phyloP scores from a whole-genome alignment of 2,113 vertebrate species.

The Oxyura jamaicensis region DNA sequence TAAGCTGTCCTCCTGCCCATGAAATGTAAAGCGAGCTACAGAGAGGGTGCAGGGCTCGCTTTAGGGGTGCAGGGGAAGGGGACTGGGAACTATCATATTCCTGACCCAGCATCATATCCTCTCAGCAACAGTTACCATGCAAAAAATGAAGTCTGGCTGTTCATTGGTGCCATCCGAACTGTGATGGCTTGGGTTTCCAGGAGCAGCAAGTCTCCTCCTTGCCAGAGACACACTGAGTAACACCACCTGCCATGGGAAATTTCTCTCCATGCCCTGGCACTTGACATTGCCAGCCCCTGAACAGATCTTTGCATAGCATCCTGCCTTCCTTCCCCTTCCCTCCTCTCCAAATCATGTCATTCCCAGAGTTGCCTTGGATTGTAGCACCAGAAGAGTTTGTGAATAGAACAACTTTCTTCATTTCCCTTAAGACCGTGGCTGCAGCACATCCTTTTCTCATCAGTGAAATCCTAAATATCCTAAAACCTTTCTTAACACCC shows the following conservation, averaged over 20 bases:
- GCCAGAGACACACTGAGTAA: slow-evolving; percentile 43
- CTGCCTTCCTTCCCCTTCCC: not conserved
- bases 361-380: not conserved
- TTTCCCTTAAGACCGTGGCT: not conserved
- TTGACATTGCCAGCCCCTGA: not conserved
- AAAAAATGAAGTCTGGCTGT: not conserved
- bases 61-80: not conserved
- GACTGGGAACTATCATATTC: not conserved
- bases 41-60: not conserved
- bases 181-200: slow-evolving; percentile 6
- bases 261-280: slow-evolving; percentile 42
- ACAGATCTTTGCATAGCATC: not conserved
- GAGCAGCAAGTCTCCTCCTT: not conserved
- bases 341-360: not conserved
- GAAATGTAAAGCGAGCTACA: not conserved
- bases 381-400: not conserved
- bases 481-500: not conserved
- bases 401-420: not conserved
- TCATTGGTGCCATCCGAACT: slow-evolving; percentile 23
- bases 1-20: not conserved
- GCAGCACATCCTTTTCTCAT: not conserved
- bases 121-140: not conserved
- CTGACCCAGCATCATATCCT: not conserved
- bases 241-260: slow-evolving; percentile 56
- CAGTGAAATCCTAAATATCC: too few species aligned